Conservation (phyloP, 2,888 invertebrate genomes). For the Drosophila acutilabella region DNA sequence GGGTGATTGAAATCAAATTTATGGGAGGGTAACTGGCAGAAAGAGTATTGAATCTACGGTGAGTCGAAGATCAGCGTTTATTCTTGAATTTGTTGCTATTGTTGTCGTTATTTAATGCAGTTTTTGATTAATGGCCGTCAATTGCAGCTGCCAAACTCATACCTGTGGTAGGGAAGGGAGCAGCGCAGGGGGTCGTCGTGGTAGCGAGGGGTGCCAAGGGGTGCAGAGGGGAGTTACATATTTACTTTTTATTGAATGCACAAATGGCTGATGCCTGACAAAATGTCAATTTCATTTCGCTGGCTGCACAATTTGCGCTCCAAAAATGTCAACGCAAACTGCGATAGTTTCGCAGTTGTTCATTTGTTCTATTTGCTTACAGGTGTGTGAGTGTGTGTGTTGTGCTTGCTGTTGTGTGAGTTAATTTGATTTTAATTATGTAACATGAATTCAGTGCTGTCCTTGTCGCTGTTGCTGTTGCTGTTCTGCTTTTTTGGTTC, state of each 20-base stretch:
- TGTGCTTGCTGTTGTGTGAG: constrained; percentile 17
- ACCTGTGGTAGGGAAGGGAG: neutral
- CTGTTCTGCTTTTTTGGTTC: constrained; percentile 12
- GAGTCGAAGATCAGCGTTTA: neutral
- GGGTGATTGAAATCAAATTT: too few relatives aligned
- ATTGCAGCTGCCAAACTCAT: constrained; percentile 8
- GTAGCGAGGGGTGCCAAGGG: neutral
- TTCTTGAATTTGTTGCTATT: neutral
- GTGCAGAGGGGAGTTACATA: neutral
- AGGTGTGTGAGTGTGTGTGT: neutral
- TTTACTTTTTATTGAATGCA: constrained; percentile 28
- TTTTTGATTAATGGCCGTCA: constrained; percentile 38
- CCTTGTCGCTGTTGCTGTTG: constrained; percentile 2
- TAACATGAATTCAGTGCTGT: constrained; percentile 33
- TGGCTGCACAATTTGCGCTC: constrained; percentile 26
- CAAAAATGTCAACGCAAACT: constrained; percentile 34
- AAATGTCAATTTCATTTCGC: constrained; percentile 66
- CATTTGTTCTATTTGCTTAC: constrained; percentile 25
- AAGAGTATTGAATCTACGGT: too few relatives aligned
- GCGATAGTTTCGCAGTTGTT: constrained; percentile 23
- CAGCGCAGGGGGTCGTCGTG: neutral
- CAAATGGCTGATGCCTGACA: constrained; percentile 31
- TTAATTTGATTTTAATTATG: constrained; percentile 81
- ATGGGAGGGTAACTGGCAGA: too few relatives aligned
- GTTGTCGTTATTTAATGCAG: constrained; percentile 31